These are phyloP conservation scores for Trichonephila clavata DNA, from an alignment of 1,140 invertebrate species.

Conservation along the genomic window DNA sequence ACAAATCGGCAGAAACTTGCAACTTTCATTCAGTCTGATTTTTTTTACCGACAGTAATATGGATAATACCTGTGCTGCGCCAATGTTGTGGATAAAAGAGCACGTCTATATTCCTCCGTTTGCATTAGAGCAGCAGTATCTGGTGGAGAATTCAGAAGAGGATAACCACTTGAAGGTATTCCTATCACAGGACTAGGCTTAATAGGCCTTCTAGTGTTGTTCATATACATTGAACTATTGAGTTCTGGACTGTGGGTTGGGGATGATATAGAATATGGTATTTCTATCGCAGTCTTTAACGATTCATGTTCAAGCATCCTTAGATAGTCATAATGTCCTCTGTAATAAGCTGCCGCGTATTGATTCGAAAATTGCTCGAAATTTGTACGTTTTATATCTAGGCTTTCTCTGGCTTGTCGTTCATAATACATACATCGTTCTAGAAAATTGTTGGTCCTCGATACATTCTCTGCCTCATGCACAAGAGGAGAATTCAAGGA, in stretches of 20 bases:
- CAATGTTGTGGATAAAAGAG: slow-evolving; percentile 30
- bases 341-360: not conserved
- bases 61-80: slow-evolving; percentile 61
- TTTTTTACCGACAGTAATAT: slow-evolving; percentile 16
- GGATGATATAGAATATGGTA: slow-evolving; percentile 4
- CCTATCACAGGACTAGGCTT: slow-evolving; percentile 72
- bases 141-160: slow-evolving; percentile 9
- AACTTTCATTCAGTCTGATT: not conserved
- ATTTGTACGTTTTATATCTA: not conserved
- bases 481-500: not conserved
- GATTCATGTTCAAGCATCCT: not conserved
- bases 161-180: slow-evolving; percentile 44
- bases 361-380: not conserved
- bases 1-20: too few relatives aligned
- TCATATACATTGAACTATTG: not conserved
- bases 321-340: slow-evolving; percentile 13
- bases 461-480: not conserved
- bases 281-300: not conserved
- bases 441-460: slow-evolving; percentile 32
- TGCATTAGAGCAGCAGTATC: slow-evolving; percentile 36
- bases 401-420: not conserved
- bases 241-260: not conserved
- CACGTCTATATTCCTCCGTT: slow-evolving; percentile 57
- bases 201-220: slow-evolving; percentile 40
- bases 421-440: slow-evolving; percentile 39